Evolutionary conservation across 2,888 invertebrate species (phyloP).

Genomic region (Trichopoda pennipes): DNA sequence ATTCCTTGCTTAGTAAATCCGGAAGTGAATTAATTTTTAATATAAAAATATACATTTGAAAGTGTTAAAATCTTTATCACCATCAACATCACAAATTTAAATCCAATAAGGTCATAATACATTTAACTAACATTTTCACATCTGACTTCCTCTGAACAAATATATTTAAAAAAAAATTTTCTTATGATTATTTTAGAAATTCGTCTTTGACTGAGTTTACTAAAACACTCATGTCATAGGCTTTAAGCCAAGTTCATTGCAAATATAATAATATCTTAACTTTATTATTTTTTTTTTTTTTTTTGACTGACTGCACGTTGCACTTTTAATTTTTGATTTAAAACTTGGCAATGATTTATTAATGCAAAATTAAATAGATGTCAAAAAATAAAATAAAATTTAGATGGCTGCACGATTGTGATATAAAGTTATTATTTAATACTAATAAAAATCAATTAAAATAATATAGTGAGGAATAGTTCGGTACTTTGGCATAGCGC

Average conservation of each 20-base stretch:
- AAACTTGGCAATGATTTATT: conserved; percentile 47
- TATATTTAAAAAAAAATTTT: no score
- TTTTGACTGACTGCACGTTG: conserved; percentile 41
- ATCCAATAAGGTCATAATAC: no score
- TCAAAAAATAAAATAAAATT: not conserved
- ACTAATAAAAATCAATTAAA: not conserved
- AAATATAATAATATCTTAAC: conserved; percentile 10
- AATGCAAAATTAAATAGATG: conserved; percentile 6
- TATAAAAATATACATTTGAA: no score
- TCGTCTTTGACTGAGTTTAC: not conserved
- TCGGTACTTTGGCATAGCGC: not conserved
- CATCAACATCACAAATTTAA: no score
- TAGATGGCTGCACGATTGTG: not conserved
- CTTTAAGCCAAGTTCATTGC: conserved; percentile 64
- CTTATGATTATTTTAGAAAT: not conserved
- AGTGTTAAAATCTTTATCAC: no score
- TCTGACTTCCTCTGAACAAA: no score
- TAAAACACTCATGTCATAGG: conserved; percentile 8
- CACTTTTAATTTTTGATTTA: conserved; percentile 21
- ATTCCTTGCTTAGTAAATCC: no score
- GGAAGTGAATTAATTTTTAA: no score
- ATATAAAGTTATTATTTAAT: conserved; percentile 9
- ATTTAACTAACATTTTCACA: no score
- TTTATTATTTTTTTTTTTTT: conserved; percentile 9
- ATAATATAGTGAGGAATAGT: not conserved